Percentiles rank a stretch among this genome's conserved stretches.
Evolutionary conservation across 2,888 invertebrate species (phyloP).

Genomic region (Philereme transversata): DNA sequence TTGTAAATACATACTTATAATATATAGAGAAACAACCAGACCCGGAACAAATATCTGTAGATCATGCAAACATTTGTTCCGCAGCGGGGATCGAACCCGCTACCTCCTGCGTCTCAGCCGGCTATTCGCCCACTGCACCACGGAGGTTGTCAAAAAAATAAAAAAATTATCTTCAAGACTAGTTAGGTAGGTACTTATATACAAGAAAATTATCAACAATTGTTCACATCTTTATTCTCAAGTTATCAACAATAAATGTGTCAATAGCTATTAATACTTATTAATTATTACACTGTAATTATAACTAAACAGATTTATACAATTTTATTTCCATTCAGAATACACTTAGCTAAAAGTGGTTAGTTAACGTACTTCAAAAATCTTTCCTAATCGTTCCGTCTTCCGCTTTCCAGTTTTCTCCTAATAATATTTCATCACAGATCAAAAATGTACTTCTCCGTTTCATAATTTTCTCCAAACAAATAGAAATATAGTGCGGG

Average conservation of each 20-base stretch:
- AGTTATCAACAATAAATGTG: constrained; percentile 74
- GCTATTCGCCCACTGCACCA: too few species aligned
- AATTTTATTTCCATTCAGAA: constrained; percentile 64
- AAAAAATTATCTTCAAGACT: too few species aligned
- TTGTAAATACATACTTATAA: too few species aligned
- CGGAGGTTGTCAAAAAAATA: too few species aligned
- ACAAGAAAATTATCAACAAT: constrained; percentile 5
- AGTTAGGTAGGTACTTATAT: too few species aligned
- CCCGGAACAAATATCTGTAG: too few species aligned
- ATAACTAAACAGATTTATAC: constrained; percentile 73
- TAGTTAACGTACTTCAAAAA: constrained; percentile 57
- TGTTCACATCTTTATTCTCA: constrained; percentile 77
- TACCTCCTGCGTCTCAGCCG: too few species aligned
- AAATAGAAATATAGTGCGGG: constrained; percentile 37
- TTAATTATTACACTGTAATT: constrained; percentile 57
- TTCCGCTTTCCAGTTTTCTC: constrained; percentile 62
- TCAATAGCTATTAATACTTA: constrained; percentile 82
- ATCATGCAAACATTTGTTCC: too few species aligned
- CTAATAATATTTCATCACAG: constrained; percentile 79
- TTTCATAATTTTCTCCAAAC: constrained; percentile 50
- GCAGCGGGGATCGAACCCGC: too few species aligned
- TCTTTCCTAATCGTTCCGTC: constrained; percentile 54
- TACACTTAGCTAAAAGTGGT: constrained; percentile 48
- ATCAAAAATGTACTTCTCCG: constrained; percentile 77
- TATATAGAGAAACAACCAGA: too few species aligned